Evolutionary conservation across 2,113 vertebrate species (phyloP), one percentile per base, ranked within the genome.

Genomic region (Telmatochromis brachygnathus): DNA sequence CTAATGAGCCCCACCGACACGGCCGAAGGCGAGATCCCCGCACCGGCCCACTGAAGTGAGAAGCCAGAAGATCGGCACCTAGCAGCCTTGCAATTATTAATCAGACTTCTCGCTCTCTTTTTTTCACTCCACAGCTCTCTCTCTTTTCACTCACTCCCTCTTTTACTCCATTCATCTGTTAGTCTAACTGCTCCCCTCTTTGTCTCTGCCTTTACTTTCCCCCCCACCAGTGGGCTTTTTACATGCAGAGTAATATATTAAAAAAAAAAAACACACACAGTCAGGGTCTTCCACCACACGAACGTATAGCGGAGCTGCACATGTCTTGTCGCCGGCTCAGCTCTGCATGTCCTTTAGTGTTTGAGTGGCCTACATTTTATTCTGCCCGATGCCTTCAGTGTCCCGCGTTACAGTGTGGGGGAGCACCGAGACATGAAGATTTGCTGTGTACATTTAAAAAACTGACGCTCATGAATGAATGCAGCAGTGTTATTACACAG

Each of bases 1-100:
- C 96, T 99, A 99, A 99, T 98, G 98, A 99, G 97, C 96, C 97
- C 97, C 97, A 97, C 96, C 94, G 97, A 98, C 97, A 98, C 97
- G 97, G 97, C 97, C 97, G 96, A 97, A 97, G 98, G 97, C 98
- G 95, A 98, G 96, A 96, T 95, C 96, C 95, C 95, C 92, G 96
- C 95, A 94, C 96, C 95, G 90, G 97, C 96, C 97, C 97, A 97
- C 95, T 96, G 97, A 97, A 97, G 97, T 98, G 97, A 98, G 97
- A 97, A 98, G 97, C 96, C 94, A 97, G 89, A 87, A 89, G 96
- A 98, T 97, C 96, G 97, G 97, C 97, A 97, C 97, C 96, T 97
- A 97, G 96, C 96, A 97, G 97, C 96, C 96, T 97, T 91, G 96
- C 97, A 97, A 97, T 98, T 98, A 98, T 99, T 98, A 98, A 98